Conservation (phyloP, 2,888 invertebrate species). For the Lordiphosa andalusiaca region DNA sequence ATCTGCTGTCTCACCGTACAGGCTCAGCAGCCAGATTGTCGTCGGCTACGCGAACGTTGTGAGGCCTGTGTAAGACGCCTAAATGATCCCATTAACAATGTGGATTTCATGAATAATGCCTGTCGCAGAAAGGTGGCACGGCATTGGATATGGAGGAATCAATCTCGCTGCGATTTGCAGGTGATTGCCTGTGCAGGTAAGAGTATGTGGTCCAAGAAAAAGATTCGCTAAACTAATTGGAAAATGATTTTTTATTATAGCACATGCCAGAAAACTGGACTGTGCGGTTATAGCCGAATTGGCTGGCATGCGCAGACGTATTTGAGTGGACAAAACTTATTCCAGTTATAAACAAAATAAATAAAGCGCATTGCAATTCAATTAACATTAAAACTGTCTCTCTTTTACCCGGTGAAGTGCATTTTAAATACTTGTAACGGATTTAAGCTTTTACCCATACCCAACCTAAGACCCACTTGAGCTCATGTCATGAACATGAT, state of each 20-base stretch:
- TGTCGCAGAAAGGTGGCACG: constrained; percentile 18
- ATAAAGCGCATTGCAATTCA: constrained; percentile 49
- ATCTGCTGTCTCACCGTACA: constrained; percentile 4
- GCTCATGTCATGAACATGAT: constrained; percentile 66
- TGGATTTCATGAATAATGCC: constrained; percentile 19
- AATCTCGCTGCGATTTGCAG: constrained; percentile 26
- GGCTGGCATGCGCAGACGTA: constrained; percentile 21
- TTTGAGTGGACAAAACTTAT: constrained; percentile 5
- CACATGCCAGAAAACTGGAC: constrained; percentile 20
- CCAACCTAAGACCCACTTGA: constrained; percentile 47
- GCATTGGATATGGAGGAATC: constrained; percentile 20
- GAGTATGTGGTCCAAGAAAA: not conserved
- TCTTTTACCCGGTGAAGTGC: constrained; percentile 42
- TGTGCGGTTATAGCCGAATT: constrained; percentile 26
- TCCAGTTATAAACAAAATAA: constrained; percentile 43
- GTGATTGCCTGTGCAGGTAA: constrained; percentile 24
- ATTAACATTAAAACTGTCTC: constrained; percentile 42
- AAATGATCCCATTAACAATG: constrained; percentile 15
- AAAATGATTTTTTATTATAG: constrained; percentile 4
- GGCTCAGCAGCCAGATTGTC: constrained; percentile 24
- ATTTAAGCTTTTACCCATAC: constrained; percentile 59
- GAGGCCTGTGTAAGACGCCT: constrained; percentile 15
- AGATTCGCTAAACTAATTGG: not conserved
- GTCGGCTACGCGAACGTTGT: constrained; percentile 15
- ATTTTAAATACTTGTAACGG: constrained; percentile 69